Percentiles rank a stretch among this genome's conserved stretches.
These are phyloP conservation scores for Hymenopus coronatus DNA, from an alignment of 2,888 invertebrate species.

Conservation along the genomic window DNA sequence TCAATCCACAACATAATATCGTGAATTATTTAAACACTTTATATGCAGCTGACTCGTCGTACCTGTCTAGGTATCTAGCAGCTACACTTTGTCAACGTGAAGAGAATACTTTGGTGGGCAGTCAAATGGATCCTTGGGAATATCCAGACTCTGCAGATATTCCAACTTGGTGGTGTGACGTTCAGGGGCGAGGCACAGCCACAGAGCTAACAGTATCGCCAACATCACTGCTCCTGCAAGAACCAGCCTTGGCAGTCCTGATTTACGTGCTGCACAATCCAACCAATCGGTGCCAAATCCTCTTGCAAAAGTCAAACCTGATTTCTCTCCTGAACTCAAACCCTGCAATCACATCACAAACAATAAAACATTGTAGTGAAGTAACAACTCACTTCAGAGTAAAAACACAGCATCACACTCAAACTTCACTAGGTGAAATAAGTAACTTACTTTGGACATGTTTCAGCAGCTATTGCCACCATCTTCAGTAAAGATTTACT, in stretches of 20 bases:
- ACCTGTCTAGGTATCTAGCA: not conserved
- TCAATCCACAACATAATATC: too few relatives aligned
- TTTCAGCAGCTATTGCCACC: too few relatives aligned
- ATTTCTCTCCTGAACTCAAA: not conserved
- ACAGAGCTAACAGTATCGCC: constrained; percentile 50
- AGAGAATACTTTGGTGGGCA: constrained; percentile 29
- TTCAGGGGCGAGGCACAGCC: constrained; percentile 48
- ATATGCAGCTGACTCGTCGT: too few relatives aligned
- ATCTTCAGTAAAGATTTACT: too few relatives aligned
- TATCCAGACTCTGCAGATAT: not conserved
- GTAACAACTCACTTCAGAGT: too few relatives aligned
- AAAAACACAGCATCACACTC: too few relatives aligned
- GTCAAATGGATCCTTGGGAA: constrained; percentile 22
- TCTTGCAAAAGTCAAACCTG: not conserved
- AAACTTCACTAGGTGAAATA: too few relatives aligned
- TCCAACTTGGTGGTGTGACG: constrained; percentile 32
- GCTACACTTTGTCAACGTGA: constrained; percentile 24
- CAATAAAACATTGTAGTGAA: too few relatives aligned
- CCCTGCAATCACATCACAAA: not conserved
- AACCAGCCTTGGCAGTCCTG: constrained; percentile 51
- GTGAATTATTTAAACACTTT: too few relatives aligned
- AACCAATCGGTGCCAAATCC: constrained; percentile 42
- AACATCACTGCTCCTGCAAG: constrained; percentile 47
- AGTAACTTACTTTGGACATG: too few relatives aligned
- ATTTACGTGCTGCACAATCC: constrained; percentile 48